Conservation (phyloP, 2,888 invertebrate genomes). For the Alviniconcha strummeri region DNA sequence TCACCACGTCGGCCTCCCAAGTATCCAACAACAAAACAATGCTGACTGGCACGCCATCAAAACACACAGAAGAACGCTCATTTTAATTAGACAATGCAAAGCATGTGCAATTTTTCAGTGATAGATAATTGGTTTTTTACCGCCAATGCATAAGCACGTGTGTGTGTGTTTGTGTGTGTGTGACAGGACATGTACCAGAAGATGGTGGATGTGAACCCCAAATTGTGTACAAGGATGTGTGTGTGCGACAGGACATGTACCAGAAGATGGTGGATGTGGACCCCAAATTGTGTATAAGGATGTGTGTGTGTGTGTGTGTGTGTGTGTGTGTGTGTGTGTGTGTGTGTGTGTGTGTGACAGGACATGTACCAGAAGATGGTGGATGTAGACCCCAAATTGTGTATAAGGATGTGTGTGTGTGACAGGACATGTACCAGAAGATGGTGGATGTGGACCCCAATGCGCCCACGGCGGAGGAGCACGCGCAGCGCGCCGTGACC, state of each 20-base stretch:
- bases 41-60: too few relatives aligned
- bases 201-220: too few relatives aligned
- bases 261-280: too few relatives aligned
- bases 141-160: not conserved
- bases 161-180: not conserved
- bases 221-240: not conserved
- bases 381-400: conserved; percentile 84
- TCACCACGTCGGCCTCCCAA: too few relatives aligned
- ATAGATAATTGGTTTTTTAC: too few relatives aligned
- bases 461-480: conserved; percentile 93
- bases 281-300: not conserved
- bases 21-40: too few relatives aligned
- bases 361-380: conserved; percentile 99
- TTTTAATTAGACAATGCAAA: too few relatives aligned
- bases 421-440: conserved; percentile 96
- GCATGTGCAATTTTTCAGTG: too few relatives aligned
- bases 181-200: conserved; percentile 75
- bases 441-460: conserved; percentile 94
- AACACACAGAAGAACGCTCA: too few relatives aligned
- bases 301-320: not conserved
- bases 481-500: conserved; percentile 91
- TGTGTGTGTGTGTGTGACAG: conserved; percentile 71
- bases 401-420: not conserved
- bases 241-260: not conserved
- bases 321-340: conserved; percentile 1